Percentiles rank a stretch among this genome's conserved stretches.
These are phyloP conservation scores for Cremastobaeus sp. DNA, from an alignment of 2,888 invertebrate genomes.

Conservation along the genomic window DNA sequence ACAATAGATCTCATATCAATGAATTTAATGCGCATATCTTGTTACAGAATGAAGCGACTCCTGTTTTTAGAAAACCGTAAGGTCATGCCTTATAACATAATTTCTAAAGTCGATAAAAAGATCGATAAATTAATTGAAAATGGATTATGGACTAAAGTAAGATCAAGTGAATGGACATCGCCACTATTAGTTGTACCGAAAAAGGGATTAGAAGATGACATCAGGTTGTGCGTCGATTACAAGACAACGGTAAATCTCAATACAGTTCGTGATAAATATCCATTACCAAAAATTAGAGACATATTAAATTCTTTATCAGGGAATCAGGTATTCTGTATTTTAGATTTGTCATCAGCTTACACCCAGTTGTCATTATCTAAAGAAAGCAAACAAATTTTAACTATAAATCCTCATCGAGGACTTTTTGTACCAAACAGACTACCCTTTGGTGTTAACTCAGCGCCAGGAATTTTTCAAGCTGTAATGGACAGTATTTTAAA, in stretches of 20 bases:
- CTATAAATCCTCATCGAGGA: constrained; percentile 7
- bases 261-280: constrained; percentile 24
- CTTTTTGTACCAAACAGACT: constrained; percentile 24
- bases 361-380: constrained; percentile 43
- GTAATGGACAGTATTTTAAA: constrained; percentile 34
- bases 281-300: constrained; percentile 26
- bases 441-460: constrained; percentile 24
- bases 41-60: constrained; percentile 27
- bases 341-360: constrained; percentile 49
- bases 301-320: constrained; percentile 37
- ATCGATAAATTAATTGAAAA: constrained; percentile 22
- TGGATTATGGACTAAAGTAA: constrained; percentile 27
- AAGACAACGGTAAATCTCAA: constrained; percentile 21
- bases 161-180: constrained; percentile 40
- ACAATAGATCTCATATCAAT: constrained; percentile 9
- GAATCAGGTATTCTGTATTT: constrained; percentile 40
- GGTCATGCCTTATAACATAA: constrained; percentile 31
- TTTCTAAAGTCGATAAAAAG: constrained; percentile 16
- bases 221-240: constrained; percentile 36
- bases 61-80: constrained; percentile 40
- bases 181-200: constrained; percentile 34
- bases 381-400: constrained; percentile 22
- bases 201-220: constrained; percentile 2
- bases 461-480: constrained; percentile 26
- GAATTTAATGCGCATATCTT: constrained; percentile 33